Evolutionary conservation across 1,140 invertebrate species (phyloP), one percentile per base, ranked within the genome.

Genomic region (Zaprionus lachaisei): DNA sequence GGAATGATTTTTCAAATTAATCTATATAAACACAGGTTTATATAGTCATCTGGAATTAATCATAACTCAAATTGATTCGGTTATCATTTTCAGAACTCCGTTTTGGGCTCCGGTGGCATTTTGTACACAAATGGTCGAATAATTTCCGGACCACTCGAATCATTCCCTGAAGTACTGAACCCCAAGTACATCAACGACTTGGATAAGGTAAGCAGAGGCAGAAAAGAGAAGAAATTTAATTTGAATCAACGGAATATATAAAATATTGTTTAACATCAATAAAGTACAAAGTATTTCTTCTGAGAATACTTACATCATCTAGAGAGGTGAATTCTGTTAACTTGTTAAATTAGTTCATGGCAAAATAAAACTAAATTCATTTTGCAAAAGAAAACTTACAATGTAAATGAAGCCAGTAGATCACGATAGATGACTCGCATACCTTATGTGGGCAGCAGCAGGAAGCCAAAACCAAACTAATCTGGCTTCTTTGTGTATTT

Each of bases 111-210:
- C 72, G 87, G 90, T 72, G 92, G 92, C 38, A 87, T 92, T 54
- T 81, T 92, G 83, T 92, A 92, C 64, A 92, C 86, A 83, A 92
- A 92, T 60, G 92, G 84, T 70, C 91, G 81, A 86, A 91, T 92
- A 74, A 87, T 92, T 83, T 93, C 92, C 66, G 92, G 92, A 12
- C 92, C 92, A 64, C 60, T 92, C 61, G 89, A 93, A 7, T 92
- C 92, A 47, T 70, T 93, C 4, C 65, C 91, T 47, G 92, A 92
- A 49, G 60, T 84, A 22, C 80, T 93, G 37, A 80, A 92, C 63
- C 89, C 92, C n/a, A 91, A 92, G 38, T 78, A 85, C 66, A 76
- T 81, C 44, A 72, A 77, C n/a, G 92, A 93, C 57, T 92, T 93
- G 73, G 92, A 93, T 81, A 92, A 92, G 89, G 92, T 93, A 71